phyloP scores from a whole-genome alignment of 2,888 invertebrate genomes.

The Cephus sareptanus region DNA sequence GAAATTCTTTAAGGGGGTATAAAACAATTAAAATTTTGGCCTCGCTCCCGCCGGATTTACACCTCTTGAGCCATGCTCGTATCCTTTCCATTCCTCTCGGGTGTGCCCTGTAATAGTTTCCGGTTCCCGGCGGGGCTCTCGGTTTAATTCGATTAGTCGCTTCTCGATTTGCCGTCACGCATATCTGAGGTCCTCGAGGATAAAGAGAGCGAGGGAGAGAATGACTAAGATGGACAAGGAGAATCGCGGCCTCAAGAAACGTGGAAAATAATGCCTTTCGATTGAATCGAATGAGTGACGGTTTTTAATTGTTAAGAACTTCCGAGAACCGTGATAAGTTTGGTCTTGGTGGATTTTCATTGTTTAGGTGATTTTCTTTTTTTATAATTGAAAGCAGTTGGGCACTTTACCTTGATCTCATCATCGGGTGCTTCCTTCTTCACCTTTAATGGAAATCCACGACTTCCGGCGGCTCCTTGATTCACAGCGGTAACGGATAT shows the following conservation, averaged over 20 bases:
- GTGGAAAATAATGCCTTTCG: not conserved
- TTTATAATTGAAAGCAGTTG: not conserved
- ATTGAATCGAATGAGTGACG: not conserved
- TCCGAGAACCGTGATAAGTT: not conserved
- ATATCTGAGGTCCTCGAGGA: not conserved
- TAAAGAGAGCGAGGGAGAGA: not conserved
- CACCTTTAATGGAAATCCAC: conserved; percentile 59
- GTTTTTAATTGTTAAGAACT: not conserved
- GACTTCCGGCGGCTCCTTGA: not conserved
- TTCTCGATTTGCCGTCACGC: conserved; percentile 26
- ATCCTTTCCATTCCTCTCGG: conserved; percentile 13
- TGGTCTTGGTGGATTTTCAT: not conserved
- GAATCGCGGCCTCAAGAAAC: not conserved
- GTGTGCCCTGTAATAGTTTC: conserved; percentile 29
- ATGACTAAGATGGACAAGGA: not conserved
- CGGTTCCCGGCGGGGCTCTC: conserved; percentile 24
- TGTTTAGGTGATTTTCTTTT: not conserved
- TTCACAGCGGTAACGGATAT: not conserved
- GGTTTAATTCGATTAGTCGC: conserved; percentile 28
- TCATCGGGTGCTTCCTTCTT: conserved; percentile 80
- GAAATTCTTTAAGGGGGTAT: conserved; percentile 10
- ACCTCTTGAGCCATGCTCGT: conserved; percentile 7
- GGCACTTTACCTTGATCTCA: conserved; percentile 76
- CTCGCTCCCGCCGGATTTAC: not conserved
- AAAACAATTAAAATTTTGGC: not conserved